These are phyloP conservation scores for Melipona beecheii DNA, from an alignment of 2,888 invertebrate genomes.

Conservation along the genomic window DNA sequence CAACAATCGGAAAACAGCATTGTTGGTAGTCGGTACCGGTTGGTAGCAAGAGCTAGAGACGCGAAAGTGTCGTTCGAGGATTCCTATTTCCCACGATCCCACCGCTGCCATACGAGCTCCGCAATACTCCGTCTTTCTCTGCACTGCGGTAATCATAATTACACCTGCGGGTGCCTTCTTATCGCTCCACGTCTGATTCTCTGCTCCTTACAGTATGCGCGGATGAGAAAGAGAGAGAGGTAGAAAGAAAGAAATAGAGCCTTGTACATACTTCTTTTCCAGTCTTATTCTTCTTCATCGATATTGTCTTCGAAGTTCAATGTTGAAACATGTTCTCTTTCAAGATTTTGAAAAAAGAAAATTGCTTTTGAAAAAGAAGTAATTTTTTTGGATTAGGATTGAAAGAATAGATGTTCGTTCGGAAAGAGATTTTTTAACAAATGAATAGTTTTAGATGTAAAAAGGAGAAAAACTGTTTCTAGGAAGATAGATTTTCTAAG, in stretches of 20 bases:
- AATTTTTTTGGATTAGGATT: background rate
- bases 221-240: conserved; percentile 34
- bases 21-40: conserved; percentile 67
- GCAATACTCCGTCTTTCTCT: conserved; percentile 79
- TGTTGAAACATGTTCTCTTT: background rate
- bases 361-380: too few relatives aligned
- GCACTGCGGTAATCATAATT: conserved; percentile 82
- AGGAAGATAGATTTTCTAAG: background rate
- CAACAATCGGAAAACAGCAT: conserved; percentile 79
- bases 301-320: background rate
- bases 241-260: background rate
- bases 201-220: conserved; percentile 56
- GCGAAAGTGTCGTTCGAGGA: conserved; percentile 82
- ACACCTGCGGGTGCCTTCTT: conserved; percentile 82
- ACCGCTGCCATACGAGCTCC: conserved; percentile 81
- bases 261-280: background rate
- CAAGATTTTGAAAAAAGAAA: background rate
- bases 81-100: conserved; percentile 82
- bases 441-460: accelerated
- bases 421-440: background rate
- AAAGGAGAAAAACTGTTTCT: background rate
- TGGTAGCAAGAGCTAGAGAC: conserved; percentile 72
- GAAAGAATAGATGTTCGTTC: background rate
- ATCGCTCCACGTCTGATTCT: conserved; percentile 72
- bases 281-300: background rate